Base-by-base conservation (phyloP, 2,888 invertebrate species). In the Coenonympha arcania region DNA sequence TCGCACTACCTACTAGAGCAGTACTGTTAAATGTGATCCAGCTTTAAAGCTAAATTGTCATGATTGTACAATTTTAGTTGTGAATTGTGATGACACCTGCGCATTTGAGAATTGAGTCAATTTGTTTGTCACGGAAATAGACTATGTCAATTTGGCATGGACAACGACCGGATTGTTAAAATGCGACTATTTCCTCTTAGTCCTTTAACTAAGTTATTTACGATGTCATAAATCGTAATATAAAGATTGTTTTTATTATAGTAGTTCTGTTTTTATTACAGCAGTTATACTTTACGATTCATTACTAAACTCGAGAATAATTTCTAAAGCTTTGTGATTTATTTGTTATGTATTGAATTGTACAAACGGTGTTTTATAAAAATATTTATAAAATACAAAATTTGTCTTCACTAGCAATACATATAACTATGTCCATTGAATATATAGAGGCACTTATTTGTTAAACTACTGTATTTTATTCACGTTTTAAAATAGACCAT, bases 151-250 rank as follows among this genome's bases (percentile, higher is more conserved):
- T 76, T 77, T 73, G 68, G 63, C 55, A 58, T 71, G 34, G 34
- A n/a, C 34, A 34, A 19, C 18, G 13, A 30, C 45, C 71, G 73
- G 76, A 76, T 72, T 71, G 56, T 66, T 65, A 62, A 69, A 71
- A 76, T 74, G 73, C 75, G 72, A 69, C 73, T 64, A 73, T 73
- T 77, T 79, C 79, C 79, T 77, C 40, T 41, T 57, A 36, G 51
- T 47, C 26, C 46, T 47, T 28, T 49, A 51, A 49, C 33, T 37
- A 34, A 52, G 44, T 52, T 42, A 51, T 47, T 51, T 51, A 42
- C 36, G 24, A 37, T 20, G 39, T 15, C 11, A 47, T 22, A 31
- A n/a, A 9, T 9, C 8, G 4, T 33, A 30, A 30, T 13, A 33
- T 16, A 2, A 33, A 33, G 8, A 33, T 16, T 8, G 31, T 15